phyloP scores from a whole-genome alignment of 2,113 vertebrate genomes.

The Cryptomyrus ogoouensis region DNA sequence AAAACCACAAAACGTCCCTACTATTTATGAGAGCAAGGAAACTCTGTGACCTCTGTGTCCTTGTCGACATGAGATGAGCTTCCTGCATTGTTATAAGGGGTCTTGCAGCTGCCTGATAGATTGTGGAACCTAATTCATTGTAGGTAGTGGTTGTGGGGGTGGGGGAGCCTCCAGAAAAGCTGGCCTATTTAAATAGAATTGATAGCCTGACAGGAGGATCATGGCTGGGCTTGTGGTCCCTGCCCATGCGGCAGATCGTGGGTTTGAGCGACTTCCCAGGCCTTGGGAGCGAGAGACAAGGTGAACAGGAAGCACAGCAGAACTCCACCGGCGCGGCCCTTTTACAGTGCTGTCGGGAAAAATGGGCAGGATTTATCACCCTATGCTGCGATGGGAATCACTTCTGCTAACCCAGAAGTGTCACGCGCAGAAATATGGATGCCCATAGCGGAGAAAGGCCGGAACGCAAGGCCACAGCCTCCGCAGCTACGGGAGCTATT shows the following conservation, averaged over 20 bases:
- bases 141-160: constrained; percentile 43
- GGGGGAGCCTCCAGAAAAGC: constrained; percentile 31
- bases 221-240: constrained; percentile 16
- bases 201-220: constrained; percentile 51
- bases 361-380: constrained; percentile 43
- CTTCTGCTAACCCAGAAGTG: constrained; percentile 58
- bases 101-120: constrained; percentile 23
- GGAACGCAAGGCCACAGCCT: constrained; percentile 33
- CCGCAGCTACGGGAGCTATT: constrained; percentile 43
- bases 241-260: background rate
- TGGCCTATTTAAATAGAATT: constrained; percentile 63
- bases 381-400: constrained; percentile 40
- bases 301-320: constrained; percentile 11
- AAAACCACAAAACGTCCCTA: background rate
- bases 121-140: constrained; percentile 39
- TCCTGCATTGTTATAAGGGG: constrained; percentile 7
- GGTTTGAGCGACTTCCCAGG: constrained; percentile 26
- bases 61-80: background rate
- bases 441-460: constrained; percentile 28
- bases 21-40: background rate
- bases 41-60: background rate
- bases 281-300: constrained; percentile 24
- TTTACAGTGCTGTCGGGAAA: constrained; percentile 28
- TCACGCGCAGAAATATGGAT: constrained; percentile 43
- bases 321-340: constrained; percentile 5